These are phyloP conservation scores for Drosophila heteroneura DNA, from an alignment of 2,888 invertebrate genomes.

Conservation along the genomic window DNA sequence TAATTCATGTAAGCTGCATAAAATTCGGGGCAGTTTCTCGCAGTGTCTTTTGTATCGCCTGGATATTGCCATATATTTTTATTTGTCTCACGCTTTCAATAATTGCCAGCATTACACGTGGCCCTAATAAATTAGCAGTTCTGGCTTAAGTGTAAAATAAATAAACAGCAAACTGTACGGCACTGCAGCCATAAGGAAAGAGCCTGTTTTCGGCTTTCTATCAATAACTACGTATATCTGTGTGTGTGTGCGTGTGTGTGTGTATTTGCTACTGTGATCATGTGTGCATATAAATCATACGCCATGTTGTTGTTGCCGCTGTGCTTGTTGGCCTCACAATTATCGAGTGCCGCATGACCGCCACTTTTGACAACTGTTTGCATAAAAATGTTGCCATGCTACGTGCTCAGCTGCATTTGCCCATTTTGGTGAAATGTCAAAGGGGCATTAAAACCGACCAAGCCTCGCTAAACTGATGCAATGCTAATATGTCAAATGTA, in stretches of 20 bases:
- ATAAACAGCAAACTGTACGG: slow-evolving; percentile 62
- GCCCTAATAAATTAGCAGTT: slow-evolving; percentile 73
- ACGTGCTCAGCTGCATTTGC: slow-evolving; percentile 30
- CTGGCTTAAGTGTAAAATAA: slow-evolving; percentile 66
- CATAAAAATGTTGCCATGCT: slow-evolving; percentile 24
- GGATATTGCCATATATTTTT: slow-evolving; percentile 71
- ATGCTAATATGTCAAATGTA: slow-evolving; percentile 7
- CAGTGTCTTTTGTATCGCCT: slow-evolving; percentile 18
- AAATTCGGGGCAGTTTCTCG: neutral
- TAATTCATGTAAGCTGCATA: neutral
- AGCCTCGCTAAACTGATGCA: neutral
- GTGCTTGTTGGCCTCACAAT: slow-evolving; percentile 13
- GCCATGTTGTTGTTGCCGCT: slow-evolving; percentile 21
- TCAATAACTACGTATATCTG: neutral
- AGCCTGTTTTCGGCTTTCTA: neutral
- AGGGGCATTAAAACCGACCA: slow-evolving; percentile 15
- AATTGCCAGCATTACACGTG: slow-evolving; percentile 79
- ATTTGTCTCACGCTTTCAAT: slow-evolving; percentile 81
- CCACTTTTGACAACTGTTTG: slow-evolving; percentile 37
- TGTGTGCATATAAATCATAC: slow-evolving; percentile 55
- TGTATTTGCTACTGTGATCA: slow-evolving; percentile 16
- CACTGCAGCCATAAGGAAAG: slow-evolving; percentile 38
- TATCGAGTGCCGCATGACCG: slow-evolving; percentile 28
- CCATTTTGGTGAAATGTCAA: neutral
- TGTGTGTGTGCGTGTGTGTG: neutral